A percentile compares a stretch with the other conserved stretches of the same genome.
Evolutionary conservation across 2,888 invertebrate species (phyloP).

Genomic region (Leucophora obtusa): DNA sequence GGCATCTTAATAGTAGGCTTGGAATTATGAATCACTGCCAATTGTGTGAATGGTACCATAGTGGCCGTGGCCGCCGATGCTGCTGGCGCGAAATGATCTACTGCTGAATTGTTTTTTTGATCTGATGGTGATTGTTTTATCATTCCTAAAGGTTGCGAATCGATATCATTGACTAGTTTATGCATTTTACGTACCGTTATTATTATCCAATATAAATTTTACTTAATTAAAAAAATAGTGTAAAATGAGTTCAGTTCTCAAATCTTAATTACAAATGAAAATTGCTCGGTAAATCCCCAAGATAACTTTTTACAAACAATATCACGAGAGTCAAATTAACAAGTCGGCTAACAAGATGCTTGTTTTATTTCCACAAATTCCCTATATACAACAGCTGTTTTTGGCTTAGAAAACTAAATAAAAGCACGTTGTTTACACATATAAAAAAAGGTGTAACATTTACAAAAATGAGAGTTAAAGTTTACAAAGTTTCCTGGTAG

Average conservation of each 20-base stretch:
- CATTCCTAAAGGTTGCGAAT: not conserved
- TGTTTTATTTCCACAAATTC: too few species aligned
- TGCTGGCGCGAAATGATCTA: constrained; percentile 20
- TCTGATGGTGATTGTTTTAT: not conserved
- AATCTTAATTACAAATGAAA: not conserved
- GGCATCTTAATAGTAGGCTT: not conserved
- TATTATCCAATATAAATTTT: not conserved
- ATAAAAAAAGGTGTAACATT: too few species aligned
- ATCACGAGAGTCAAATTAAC: too few species aligned
- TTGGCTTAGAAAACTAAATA: too few species aligned
- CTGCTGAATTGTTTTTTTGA: not conserved
- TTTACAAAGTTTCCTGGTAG: too few species aligned
- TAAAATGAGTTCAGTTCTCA: not conserved
- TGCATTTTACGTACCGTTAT: not conserved
- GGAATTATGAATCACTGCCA: not conserved
- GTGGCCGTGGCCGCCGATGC: not conserved
- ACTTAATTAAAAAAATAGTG: not conserved
- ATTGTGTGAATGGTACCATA: constrained; percentile 13
- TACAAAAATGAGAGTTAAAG: too few species aligned
- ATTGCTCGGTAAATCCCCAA: constrained; percentile 51
- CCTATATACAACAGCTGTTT: too few species aligned
- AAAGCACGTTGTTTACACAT: too few species aligned
- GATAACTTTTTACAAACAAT: constrained; percentile 1
- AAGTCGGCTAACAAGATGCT: too few species aligned
- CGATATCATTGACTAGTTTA: not conserved